Percentiles rank a stretch among this genome's conserved stretches.
Conservation (phyloP, 2,888 invertebrate species). For the Hipparchia semele region DNA sequence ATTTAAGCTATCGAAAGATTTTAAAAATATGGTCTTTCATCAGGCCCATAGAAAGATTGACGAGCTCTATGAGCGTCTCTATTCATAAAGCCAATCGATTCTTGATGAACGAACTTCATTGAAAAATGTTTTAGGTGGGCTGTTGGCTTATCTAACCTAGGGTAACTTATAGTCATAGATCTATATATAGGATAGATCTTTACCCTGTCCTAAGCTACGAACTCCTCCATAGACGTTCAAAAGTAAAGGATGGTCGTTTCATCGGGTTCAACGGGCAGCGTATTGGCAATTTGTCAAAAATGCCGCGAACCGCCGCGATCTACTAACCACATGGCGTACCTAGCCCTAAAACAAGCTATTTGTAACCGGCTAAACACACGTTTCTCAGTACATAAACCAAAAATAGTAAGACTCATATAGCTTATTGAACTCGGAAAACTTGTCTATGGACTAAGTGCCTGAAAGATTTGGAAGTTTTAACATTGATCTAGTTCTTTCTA, state of each 20-base stretch:
- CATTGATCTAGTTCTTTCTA: background rate
- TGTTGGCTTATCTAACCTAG: background rate
- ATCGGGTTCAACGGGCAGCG: constrained; percentile 52
- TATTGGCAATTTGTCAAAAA: constrained; percentile 77
- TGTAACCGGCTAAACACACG: constrained; percentile 14
- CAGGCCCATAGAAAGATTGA: too few species aligned
- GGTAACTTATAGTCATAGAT: background rate
- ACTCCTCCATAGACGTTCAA: background rate
- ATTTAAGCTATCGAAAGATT: too few species aligned
- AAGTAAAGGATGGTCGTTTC: constrained; percentile 28
- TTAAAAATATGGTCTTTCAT: too few species aligned
- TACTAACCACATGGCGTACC: constrained; percentile 26
- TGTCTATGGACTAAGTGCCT: background rate
- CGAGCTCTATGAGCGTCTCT: background rate
- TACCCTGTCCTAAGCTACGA: too few species aligned
- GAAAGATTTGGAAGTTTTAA: background rate
- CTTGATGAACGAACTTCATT: background rate
- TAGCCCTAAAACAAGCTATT: constrained; percentile 24
- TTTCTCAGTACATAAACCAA: constrained; percentile 20
- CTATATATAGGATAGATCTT: too few species aligned
- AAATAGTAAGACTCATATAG: constrained; percentile 12
- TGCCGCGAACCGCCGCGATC: constrained; percentile 46
- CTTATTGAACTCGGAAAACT: background rate
- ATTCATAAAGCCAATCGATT: background rate
- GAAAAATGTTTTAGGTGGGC: background rate